Conservation (phyloP, 2,113 vertebrate species). For the Nothobranchius furzeri region DNA sequence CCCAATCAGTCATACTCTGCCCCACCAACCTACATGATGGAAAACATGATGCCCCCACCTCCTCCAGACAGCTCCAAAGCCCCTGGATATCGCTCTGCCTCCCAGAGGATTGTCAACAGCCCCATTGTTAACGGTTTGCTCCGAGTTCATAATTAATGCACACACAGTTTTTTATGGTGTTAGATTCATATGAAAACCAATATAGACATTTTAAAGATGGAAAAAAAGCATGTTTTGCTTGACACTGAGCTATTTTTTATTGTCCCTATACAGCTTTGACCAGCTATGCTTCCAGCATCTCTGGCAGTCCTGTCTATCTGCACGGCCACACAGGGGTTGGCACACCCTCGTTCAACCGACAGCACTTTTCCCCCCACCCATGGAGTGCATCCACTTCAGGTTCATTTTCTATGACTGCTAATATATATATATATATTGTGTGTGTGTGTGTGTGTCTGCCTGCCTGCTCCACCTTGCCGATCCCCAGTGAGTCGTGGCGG, state of each 20-base stretch:
- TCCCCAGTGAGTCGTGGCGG: too few species aligned
- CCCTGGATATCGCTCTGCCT: conserved; percentile 91
- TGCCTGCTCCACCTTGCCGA: too few species aligned
- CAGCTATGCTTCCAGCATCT: conserved; percentile 93
- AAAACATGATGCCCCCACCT: conserved; percentile 87
- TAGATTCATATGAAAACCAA: too few species aligned
- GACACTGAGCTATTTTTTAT: conserved; percentile 42
- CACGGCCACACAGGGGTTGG: conserved; percentile 89
- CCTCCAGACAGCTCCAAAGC: conserved; percentile 91
- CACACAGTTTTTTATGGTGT: not conserved
- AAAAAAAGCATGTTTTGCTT: not conserved
- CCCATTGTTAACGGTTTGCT: conserved; percentile 83
- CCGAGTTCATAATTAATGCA: not conserved
- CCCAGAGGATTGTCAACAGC: conserved; percentile 92
- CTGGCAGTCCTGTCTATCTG: conserved; percentile 93
- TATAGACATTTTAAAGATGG: too few species aligned
- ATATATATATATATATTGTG: too few species aligned
- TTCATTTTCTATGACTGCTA: conserved; percentile 53
- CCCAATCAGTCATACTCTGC: conserved; percentile 89
- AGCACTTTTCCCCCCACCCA: conserved; percentile 99
- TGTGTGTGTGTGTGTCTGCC: too few species aligned
- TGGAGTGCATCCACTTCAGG: conserved; percentile 98
- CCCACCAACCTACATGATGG: conserved; percentile 89
- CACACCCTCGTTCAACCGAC: conserved; percentile 95
- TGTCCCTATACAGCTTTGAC: conserved; percentile 83